Percentiles rank a stretch among this genome's conserved stretches.
Evolutionary conservation across 2,797 vertebrate genomes (phyloP).

Genomic region (Megalops cyprinoides): DNA sequence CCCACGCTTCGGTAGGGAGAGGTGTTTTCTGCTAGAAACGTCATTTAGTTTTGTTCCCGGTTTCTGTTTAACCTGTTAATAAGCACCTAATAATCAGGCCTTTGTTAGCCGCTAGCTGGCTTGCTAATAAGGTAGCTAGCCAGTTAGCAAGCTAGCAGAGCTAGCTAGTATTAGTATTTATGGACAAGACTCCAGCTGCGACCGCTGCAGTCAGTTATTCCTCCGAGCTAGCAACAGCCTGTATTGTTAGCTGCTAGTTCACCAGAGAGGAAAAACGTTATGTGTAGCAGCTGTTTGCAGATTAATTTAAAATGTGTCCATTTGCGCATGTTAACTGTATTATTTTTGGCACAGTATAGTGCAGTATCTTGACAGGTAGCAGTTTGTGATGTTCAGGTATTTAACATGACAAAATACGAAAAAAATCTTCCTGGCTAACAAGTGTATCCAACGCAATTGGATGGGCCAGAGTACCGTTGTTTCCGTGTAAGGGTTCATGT

Average conservation of each 20-base stretch:
- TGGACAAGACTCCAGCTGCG: neutral
- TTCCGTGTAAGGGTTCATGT: neutral
- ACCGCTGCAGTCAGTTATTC: constrained; percentile 8
- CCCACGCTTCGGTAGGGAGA: constrained; percentile 89
- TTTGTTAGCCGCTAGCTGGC: constrained; percentile 55
- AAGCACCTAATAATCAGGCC: constrained; percentile 38
- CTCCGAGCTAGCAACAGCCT: neutral
- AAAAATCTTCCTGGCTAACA: neutral
- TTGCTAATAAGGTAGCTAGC: neutral
- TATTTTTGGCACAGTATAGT: too few relatives aligned
- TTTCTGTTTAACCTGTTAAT: neutral
- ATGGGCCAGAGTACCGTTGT: constrained; percentile 30
- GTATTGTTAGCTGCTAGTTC: neutral
- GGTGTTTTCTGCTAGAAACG: neutral
- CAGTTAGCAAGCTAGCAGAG: too few relatives aligned
- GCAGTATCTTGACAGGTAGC: too few relatives aligned
- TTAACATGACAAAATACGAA: neutral
- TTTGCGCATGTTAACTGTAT: too few relatives aligned
- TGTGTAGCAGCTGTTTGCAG: too few relatives aligned
- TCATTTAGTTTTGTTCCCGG: neutral
- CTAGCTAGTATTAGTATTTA: neutral
- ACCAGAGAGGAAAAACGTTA: too few relatives aligned
- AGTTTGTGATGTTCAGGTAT: neutral
- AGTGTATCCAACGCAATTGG: neutral
- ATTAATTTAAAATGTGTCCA: too few relatives aligned